Conservation (phyloP, 2,797 vertebrate genomes). For the Stomatorhinus walkeri region DNA sequence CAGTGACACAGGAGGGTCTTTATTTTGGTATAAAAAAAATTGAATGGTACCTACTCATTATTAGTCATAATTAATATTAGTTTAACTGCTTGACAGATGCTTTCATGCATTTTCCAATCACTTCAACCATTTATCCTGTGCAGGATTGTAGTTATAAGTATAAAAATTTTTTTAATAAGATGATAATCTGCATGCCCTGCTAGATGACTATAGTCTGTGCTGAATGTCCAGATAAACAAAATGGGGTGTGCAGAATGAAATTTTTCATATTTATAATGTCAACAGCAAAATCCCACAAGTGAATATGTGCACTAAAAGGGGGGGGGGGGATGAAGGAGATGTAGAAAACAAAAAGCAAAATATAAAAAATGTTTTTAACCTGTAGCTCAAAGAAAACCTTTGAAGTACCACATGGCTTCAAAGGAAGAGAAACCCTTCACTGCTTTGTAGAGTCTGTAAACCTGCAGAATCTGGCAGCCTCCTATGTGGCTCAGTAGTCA, state of each 20-base stretch:
- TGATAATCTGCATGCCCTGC: not conserved
- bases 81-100: not conserved
- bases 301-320: not conserved
- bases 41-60: not conserved
- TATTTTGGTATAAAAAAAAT: not conserved
- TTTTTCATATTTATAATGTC: not conserved
- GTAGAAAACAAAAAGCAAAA: not conserved
- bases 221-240: not conserved
- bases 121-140: not conserved
- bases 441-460: not conserved
- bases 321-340: not conserved
- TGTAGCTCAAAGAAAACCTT: not conserved
- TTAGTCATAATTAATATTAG: not conserved
- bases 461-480: not conserved
- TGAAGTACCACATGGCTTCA: slow-evolving; percentile 2
- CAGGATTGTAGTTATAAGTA: not conserved
- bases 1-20: not conserved
- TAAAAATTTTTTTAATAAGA: not conserved
- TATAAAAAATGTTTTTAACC: not conserved
- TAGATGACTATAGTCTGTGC: not conserved
- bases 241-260: not conserved
- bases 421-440: not conserved
- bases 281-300: not conserved
- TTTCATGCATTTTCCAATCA: not conserved
- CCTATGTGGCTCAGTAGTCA: not conserved